Percentiles rank a stretch among this genome's conserved stretches.
These are phyloP conservation scores for Mesitornis unicolor DNA, from an alignment of 2,113 vertebrate genomes.

Conservation along the genomic window DNA sequence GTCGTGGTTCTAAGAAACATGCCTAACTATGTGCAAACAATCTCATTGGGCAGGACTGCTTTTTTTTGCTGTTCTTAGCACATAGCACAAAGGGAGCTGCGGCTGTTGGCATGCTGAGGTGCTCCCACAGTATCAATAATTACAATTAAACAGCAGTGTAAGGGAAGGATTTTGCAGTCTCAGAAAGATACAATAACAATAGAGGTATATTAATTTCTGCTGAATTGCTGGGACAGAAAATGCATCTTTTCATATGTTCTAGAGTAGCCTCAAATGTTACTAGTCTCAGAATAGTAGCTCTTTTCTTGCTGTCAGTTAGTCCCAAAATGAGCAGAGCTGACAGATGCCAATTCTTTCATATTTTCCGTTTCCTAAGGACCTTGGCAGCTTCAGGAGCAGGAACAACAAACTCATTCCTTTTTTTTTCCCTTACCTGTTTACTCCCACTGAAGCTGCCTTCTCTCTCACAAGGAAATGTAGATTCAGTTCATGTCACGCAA, in stretches of 20 bases:
- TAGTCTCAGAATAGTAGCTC: background rate
- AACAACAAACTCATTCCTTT: background rate
- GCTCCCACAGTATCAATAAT: background rate
- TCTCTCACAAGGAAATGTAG: background rate
- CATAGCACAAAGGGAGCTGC: background rate
- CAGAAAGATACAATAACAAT: background rate
- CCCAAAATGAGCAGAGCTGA: conserved; percentile 33
- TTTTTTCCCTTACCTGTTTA: background rate
- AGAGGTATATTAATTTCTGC: background rate
- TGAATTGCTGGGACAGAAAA: background rate
- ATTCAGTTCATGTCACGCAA: background rate
- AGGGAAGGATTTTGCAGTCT: background rate
- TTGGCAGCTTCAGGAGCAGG: background rate
- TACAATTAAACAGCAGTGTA: background rate
- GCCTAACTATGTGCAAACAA: conserved; percentile 38
- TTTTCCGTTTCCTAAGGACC: background rate
- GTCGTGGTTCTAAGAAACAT: background rate
- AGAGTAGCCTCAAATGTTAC: background rate
- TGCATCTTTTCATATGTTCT: background rate
- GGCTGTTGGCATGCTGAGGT: background rate
- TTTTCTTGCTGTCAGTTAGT: conserved; percentile 8
- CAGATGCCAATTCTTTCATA: background rate
- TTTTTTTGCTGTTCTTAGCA: background rate
- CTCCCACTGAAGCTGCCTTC: background rate
- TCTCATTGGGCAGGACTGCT: background rate